Conservation (phyloP, 2,113 vertebrate species). For the Turnix velox region DNA sequence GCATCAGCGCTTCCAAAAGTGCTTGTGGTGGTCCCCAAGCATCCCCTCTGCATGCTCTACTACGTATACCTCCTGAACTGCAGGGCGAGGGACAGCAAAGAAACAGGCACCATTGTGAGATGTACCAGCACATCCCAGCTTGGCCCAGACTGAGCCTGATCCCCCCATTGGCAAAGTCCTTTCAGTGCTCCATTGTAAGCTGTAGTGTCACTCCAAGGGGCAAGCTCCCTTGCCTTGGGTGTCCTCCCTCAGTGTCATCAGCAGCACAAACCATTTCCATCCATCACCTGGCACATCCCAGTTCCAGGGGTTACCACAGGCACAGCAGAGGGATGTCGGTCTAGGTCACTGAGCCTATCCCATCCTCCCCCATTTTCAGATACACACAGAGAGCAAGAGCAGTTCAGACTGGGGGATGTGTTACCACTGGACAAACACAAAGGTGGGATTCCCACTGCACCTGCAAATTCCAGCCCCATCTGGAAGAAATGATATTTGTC, state of each 20-base stretch:
- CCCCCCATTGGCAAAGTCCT: background rate
- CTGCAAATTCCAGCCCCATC: background rate
- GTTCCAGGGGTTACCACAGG: fast-evolving
- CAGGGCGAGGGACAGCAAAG: background rate
- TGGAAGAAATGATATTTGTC: background rate
- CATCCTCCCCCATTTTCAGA: background rate
- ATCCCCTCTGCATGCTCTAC: background rate
- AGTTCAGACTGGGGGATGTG: background rate
- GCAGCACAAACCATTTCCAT: background rate
- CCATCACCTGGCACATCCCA: background rate
- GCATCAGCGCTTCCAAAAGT: fast-evolving
- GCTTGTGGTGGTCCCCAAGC: fast-evolving
- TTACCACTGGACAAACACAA: background rate
- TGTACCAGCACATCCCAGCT: background rate
- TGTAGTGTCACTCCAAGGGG: background rate
- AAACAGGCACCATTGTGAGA: fast-evolving
- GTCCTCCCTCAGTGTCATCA: fast-evolving
- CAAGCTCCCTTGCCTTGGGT: background rate
- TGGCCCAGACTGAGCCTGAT: fast-evolving
- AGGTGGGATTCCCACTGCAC: background rate
- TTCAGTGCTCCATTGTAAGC: background rate
- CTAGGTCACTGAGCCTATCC: background rate
- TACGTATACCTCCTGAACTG: background rate
- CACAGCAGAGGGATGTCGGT: background rate
- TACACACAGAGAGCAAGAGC: fast-evolving